Percentiles rank a stretch among this genome's conserved stretches.
Conservation (phyloP, 92 coral and sea anemone genomes). For the Heliopora coerulea region DNA sequence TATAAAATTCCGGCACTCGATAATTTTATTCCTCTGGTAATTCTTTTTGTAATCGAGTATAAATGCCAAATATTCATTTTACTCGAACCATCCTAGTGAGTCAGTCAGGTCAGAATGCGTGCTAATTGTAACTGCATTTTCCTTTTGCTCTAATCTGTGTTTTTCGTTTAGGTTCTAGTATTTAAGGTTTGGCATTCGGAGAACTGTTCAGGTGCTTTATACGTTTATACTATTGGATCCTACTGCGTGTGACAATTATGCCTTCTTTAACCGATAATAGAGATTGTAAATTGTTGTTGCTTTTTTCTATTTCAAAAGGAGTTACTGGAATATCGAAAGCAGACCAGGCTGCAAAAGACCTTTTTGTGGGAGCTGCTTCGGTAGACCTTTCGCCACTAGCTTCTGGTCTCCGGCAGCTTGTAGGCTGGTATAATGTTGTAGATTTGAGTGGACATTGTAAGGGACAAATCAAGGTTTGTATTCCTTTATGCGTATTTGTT, state of each 20-base stretch:
- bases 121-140: too few relatives aligned
- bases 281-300: not conserved
- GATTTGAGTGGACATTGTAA: slow-evolving; percentile 85
- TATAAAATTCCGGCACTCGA: too few relatives aligned
- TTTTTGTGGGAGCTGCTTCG: slow-evolving; percentile 71
- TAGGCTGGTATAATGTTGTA: slow-evolving; percentile 91
- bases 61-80: too few relatives aligned
- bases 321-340: not conserved
- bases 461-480: slow-evolving; percentile 65
- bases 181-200: slow-evolving; percentile 86
- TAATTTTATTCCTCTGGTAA: too few relatives aligned
- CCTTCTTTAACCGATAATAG: not conserved
- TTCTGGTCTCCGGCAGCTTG: slow-evolving; percentile 84
- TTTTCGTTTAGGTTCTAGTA: slow-evolving; percentile 56
- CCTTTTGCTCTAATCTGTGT: too few relatives aligned
- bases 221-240: not conserved
- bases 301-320: not conserved
- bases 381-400: slow-evolving; percentile 85
- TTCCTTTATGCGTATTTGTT: too few relatives aligned
- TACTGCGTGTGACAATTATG: too few relatives aligned
- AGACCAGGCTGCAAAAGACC: slow-evolving; percentile 43
- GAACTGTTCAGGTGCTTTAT: not conserved
- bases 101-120: too few relatives aligned
- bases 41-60: too few relatives aligned
- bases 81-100: too few relatives aligned